Percentiles rank a stretch among this genome's conserved stretches.
These are phyloP conservation scores for Tympanoctomys barrerae DNA, from an alignment of 2,797 vertebrate species.

Conservation along the genomic window DNA sequence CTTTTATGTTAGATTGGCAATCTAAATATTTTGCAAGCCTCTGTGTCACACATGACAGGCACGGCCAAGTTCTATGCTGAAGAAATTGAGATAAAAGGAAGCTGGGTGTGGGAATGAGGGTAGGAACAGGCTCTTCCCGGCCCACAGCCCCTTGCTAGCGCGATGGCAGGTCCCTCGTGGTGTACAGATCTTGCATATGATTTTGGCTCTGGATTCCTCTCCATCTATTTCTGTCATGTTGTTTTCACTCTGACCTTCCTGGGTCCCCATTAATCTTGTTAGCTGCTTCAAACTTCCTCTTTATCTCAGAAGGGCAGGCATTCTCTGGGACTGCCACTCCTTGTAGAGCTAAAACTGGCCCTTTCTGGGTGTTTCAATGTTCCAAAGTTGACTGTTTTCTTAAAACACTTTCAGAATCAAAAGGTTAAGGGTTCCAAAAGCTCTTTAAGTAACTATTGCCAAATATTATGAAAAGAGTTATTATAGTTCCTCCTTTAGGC, in stretches of 20 bases:
- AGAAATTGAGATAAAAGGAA: neutral
- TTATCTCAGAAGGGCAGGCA: fast-evolving
- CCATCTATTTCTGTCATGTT: fast-evolving
- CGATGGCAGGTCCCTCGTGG: fast-evolving
- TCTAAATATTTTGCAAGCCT: neutral
- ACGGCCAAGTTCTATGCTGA: fast-evolving
- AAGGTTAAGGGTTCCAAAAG: neutral
- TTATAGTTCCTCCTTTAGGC: neutral
- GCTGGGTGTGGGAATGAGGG: fast-evolving
- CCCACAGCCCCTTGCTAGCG: fast-evolving
- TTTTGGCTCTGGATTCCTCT: neutral
- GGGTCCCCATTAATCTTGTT: fast-evolving
- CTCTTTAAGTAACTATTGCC: neutral
- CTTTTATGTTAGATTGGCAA: neutral
- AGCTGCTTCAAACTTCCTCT: fast-evolving
- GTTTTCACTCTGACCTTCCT: neutral
- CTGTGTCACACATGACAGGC: neutral
- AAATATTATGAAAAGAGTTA: neutral
- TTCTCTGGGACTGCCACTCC: neutral
- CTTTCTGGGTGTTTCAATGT: neutral
- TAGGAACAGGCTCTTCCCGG: neutral
- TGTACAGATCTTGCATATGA: fast-evolving
- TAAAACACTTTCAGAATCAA: neutral
- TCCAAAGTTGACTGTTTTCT: neutral
- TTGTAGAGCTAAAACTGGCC: too few relatives aligned